Conservation (phyloP, 2,888 invertebrate species). For the Cheilosia vernalis region DNA sequence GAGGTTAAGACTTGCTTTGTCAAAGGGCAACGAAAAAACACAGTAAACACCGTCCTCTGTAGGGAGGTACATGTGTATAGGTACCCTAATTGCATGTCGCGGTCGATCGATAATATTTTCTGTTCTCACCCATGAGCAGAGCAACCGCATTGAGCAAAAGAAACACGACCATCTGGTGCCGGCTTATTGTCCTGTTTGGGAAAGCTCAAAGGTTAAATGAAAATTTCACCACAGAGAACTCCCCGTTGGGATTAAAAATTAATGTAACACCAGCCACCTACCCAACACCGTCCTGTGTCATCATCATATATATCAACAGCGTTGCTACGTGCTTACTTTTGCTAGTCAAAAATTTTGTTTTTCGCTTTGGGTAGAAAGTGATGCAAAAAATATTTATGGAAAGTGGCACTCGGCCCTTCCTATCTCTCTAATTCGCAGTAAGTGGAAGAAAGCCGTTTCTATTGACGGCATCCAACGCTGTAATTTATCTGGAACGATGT, state of each 20-base stretch:
- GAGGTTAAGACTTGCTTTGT: slow-evolving; percentile 16
- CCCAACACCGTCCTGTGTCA: background rate
- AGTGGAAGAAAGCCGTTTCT: too few relatives aligned
- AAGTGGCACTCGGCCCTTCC: too few relatives aligned
- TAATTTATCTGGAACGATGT: slow-evolving; percentile 26
- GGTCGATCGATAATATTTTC: slow-evolving; percentile 12
- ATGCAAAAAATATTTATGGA: too few relatives aligned
- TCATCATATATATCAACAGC: background rate
- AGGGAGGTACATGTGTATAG: background rate
- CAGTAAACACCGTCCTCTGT: background rate
- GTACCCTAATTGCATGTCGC: slow-evolving; percentile 26
- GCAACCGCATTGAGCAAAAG: background rate
- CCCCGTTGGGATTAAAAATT: background rate
- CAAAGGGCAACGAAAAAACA: slow-evolving; percentile 5
- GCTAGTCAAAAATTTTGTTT: slow-evolving; percentile 12
- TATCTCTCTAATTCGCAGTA: too few relatives aligned
- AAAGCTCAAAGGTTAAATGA: slow-evolving; percentile 16
- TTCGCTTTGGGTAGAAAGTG: background rate
- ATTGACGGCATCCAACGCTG: background rate
- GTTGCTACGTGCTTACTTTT: slow-evolving; percentile 3
- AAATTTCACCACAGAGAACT: background rate
- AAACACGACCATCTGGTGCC: slow-evolving; percentile 4
- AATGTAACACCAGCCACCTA: slow-evolving; percentile 1
- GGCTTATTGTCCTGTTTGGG: background rate
- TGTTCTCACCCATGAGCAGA: background rate